phyloP scores from a whole-genome alignment of 2,113 vertebrate genomes.

The Pygathrix nemaeus region DNA sequence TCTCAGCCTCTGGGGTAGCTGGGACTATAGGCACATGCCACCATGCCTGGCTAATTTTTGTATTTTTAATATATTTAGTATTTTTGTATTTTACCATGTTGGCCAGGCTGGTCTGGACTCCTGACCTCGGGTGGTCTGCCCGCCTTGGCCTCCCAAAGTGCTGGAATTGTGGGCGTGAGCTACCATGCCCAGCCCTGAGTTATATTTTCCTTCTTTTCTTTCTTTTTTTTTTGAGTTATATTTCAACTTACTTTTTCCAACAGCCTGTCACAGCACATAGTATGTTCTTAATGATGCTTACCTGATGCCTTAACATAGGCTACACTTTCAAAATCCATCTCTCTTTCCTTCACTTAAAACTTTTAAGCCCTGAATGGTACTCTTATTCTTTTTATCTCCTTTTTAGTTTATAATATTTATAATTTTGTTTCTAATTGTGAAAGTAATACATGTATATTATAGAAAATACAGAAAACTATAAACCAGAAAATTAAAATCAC shows the following conservation, averaged over 20 bases:
- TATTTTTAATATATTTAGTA: too few species aligned
- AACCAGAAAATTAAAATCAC: constrained; percentile 41
- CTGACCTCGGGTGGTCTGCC: too few species aligned
- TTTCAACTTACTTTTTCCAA: constrained; percentile 32
- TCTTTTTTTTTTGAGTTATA: neutral
- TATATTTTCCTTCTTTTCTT: neutral
- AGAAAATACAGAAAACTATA: constrained; percentile 45
- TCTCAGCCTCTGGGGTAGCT: too few species aligned
- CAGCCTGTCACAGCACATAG: neutral
- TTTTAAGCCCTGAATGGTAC: neutral
- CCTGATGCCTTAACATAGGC: neutral
- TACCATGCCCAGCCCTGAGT: neutral
- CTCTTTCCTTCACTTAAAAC: neutral
- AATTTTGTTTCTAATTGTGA: constrained; percentile 48
- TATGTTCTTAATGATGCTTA: neutral
- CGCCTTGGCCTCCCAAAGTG: too few species aligned
- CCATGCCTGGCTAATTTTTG: too few species aligned
- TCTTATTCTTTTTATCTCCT: neutral
- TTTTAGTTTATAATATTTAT: constrained; percentile 7
- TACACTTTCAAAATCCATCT: neutral
- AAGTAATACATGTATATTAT: neutral
- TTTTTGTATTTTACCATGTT: too few species aligned
- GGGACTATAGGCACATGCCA: too few species aligned
- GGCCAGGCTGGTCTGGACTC: neutral
- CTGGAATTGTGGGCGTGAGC: neutral